Conservation (phyloP, 2,113 vertebrate genomes). For the Cyanocitta stelleri region DNA sequence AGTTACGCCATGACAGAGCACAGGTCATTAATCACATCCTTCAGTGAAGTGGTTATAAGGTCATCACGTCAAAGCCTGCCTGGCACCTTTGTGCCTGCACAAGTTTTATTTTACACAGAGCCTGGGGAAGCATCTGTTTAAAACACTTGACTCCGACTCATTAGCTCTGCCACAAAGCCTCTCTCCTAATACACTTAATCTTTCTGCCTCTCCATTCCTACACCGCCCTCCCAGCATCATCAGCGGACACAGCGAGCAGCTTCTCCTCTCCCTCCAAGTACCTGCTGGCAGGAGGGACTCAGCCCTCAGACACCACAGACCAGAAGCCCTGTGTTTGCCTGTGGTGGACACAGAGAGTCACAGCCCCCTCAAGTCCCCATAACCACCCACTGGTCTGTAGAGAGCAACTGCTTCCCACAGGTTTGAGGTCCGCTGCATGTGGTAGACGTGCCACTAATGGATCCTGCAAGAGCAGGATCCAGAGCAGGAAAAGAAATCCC, state of each 20-base stretch:
- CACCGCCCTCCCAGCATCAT: accelerated
- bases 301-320: not conserved
- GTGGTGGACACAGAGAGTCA: not conserved
- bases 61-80: conserved; percentile 20
- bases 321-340: not conserved
- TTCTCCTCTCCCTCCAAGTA: not conserved
- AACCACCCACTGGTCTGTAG: accelerated
- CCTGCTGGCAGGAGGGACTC: not conserved
- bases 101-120: conserved; percentile 45
- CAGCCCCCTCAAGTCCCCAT: not conserved
- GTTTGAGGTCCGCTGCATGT: not conserved
- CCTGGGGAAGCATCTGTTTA: not conserved
- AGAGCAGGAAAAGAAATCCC: not conserved
- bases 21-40: conserved; percentile 33
- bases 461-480: not conserved
- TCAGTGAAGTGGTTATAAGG: conserved; percentile 25
- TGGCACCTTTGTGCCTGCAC: not conserved
- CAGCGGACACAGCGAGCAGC: not conserved
- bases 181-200: not conserved
- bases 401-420: not conserved
- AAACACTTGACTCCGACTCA: not conserved
- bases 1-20: not conserved
- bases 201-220: not conserved
- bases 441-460: not conserved
- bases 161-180: not conserved